These are phyloP conservation scores for Lycaena phlaeas DNA, from an alignment of 2,888 invertebrate species.

Conservation along the genomic window DNA sequence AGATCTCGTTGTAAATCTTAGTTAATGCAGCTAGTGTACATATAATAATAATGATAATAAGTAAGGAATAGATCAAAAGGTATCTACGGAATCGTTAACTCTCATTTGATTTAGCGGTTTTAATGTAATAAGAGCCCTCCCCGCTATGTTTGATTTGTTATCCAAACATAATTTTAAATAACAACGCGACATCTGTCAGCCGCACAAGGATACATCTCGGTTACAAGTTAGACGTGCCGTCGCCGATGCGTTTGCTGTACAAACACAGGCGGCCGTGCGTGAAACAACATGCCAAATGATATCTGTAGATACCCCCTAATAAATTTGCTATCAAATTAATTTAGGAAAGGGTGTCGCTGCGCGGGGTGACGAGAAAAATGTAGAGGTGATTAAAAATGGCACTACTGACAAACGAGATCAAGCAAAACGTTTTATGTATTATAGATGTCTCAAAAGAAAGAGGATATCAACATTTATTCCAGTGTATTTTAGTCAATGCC, in stretches of 20 bases:
- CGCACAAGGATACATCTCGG: slow-evolving; percentile 14
- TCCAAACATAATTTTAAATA: slow-evolving; percentile 19
- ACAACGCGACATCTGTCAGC: slow-evolving; percentile 23
- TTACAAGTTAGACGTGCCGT: slow-evolving; percentile 14
- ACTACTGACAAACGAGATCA: too few relatives aligned
- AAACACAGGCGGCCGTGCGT: slow-evolving; percentile 45
- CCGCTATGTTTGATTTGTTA: slow-evolving; percentile 6
- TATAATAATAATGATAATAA: too few relatives aligned
- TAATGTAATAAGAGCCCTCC: slow-evolving; percentile 1
- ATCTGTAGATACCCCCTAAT: slow-evolving; percentile 35
- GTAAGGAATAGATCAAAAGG: too few relatives aligned
- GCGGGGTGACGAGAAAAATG: too few relatives aligned
- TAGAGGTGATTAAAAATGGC: too few relatives aligned
- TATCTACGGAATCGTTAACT: too few relatives aligned
- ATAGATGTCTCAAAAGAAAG: too few relatives aligned
- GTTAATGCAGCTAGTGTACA: too few relatives aligned
- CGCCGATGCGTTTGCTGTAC: slow-evolving; percentile 22
- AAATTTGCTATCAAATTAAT: slow-evolving; percentile 7
- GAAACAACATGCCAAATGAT: slow-evolving; percentile 44
- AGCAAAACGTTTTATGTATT: too few relatives aligned
- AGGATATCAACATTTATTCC: too few relatives aligned
- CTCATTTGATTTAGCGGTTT: not conserved
- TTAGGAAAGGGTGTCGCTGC: not conserved
- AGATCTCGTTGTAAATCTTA: too few relatives aligned
- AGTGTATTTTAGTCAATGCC: too few relatives aligned